Conservation (phyloP, 30 jellyfish, hydroid and myxozoan genomes). For the Phacellophora camtschatica region DNA sequence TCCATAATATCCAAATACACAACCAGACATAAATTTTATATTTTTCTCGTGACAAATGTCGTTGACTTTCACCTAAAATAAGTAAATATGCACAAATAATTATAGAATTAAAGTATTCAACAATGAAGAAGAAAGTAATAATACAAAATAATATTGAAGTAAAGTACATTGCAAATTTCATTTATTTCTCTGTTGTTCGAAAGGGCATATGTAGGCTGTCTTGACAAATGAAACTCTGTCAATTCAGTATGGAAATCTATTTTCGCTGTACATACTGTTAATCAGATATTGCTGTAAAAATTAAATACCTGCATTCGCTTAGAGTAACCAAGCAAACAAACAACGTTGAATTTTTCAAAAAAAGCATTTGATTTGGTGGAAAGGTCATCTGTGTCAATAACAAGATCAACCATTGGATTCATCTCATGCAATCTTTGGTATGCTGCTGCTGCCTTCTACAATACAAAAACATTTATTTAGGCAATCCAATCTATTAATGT, state of each 20-base stretch:
- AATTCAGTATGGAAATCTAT: too few species aligned
- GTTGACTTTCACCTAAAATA: conserved; percentile 69
- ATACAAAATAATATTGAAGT: too few species aligned
- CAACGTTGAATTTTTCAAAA: conserved; percentile 81
- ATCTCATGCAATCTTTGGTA: conserved; percentile 65
- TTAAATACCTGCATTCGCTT: conserved; percentile 72
- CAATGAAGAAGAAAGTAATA: background rate
- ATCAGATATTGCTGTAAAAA: too few species aligned
- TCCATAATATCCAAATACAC: conserved; percentile 86
- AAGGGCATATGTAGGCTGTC: too few species aligned
- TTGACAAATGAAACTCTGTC: too few species aligned
- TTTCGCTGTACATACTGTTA: too few species aligned
- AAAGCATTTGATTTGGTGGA: conserved; percentile 64
- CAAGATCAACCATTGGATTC: conserved; percentile 98
- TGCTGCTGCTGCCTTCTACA: conserved; percentile 88
- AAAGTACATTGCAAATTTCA: too few species aligned
- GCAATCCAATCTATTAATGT: background rate
- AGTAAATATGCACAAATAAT: background rate
- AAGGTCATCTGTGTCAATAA: conserved; percentile 55
- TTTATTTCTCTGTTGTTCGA: too few species aligned
- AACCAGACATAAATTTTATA: conserved; percentile 79
- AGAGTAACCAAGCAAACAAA: conserved; percentile 79
- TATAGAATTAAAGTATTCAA: background rate
- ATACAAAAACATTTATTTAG: background rate
- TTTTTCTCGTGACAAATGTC: conserved; percentile 68